Percentiles rank a stretch among this genome's conserved stretches.
Evolutionary conservation across 1,140 invertebrate species (phyloP).

Genomic region (Conus ventricosus): DNA sequence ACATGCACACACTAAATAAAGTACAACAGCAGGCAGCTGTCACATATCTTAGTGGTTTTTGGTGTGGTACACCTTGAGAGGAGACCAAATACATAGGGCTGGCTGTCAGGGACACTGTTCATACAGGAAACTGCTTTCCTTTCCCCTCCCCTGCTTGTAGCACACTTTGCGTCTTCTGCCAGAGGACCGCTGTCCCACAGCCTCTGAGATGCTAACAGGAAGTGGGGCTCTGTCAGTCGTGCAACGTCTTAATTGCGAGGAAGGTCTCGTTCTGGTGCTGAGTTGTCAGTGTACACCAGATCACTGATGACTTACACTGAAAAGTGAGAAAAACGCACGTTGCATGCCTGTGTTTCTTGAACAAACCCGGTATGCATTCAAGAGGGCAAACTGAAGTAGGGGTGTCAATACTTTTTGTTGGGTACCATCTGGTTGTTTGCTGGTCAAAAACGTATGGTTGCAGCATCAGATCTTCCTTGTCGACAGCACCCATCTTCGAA

Average conservation of each 20-base stretch:
- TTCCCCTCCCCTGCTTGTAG: neutral
- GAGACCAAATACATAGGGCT: neutral
- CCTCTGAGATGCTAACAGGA: neutral
- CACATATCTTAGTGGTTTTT: neutral
- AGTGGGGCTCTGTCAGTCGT: neutral
- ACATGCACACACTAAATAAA: neutral
- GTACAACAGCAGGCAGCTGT: neutral
- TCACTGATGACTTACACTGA: constrained; percentile 4
- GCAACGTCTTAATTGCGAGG: neutral
- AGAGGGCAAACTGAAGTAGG: constrained; percentile 23
- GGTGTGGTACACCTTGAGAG: neutral
- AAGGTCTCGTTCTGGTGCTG: neutral
- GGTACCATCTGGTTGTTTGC: constrained; percentile 33
- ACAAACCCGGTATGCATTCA: constrained; percentile 36
- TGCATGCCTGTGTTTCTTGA: neutral
- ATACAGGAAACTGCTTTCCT: neutral
- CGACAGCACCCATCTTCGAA: constrained; percentile 32
- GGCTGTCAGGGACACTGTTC: neutral
- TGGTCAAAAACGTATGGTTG: constrained; percentile 30
- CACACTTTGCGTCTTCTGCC: neutral
- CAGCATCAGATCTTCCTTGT: constrained; percentile 39
- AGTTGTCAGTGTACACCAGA: neutral
- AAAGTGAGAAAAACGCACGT: constrained; percentile 16
- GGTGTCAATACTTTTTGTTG: constrained; percentile 34
- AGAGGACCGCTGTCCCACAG: too few species aligned